Percentiles rank a stretch among this genome's conserved stretches.
Evolutionary conservation across 2,888 invertebrate genomes (phyloP).

Genomic region (Amblyteles armatorius): DNA sequence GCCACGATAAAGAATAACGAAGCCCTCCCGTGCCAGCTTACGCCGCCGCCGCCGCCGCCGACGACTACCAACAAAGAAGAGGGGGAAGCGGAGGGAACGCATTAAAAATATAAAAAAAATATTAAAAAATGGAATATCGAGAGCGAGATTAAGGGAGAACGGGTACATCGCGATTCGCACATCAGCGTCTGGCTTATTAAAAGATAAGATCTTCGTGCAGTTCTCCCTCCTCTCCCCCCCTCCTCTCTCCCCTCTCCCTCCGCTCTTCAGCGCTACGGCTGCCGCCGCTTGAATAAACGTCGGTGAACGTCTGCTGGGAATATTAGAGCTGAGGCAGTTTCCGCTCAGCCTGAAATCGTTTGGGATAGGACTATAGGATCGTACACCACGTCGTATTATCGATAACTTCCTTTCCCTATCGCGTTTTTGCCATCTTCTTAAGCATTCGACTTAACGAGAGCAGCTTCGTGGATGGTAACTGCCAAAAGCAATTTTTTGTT

Average conservation of each 20-base stretch:
- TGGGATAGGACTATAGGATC: constrained; percentile 26
- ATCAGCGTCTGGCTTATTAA: constrained; percentile 63
- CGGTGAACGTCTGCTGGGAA: constrained; percentile 51
- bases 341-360: constrained; percentile 41
- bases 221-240: background rate
- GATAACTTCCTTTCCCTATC: constrained; percentile 28
- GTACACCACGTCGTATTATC: constrained; percentile 42
- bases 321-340: constrained; percentile 44
- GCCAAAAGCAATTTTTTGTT: background rate
- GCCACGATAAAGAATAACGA: constrained; percentile 52
- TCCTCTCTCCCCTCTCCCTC: no score
- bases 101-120: background rate
- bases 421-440: background rate
- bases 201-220: constrained; percentile 58
- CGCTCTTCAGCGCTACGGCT: background rate
- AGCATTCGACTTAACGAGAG: background rate
- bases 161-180: constrained; percentile 61
- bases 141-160: constrained; percentile 43
- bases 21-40: background rate
- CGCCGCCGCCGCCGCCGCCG: constrained; percentile 1
- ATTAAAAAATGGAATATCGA: background rate
- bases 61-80: constrained; percentile 24
- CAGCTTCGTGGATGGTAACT: background rate
- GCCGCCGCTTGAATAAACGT: constrained; percentile 16
- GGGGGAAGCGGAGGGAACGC: constrained; percentile 5